Percentiles rank a stretch among this genome's conserved stretches.
Conservation (phyloP, 2,797 vertebrate species). For the Sarcophilus harrisii region DNA sequence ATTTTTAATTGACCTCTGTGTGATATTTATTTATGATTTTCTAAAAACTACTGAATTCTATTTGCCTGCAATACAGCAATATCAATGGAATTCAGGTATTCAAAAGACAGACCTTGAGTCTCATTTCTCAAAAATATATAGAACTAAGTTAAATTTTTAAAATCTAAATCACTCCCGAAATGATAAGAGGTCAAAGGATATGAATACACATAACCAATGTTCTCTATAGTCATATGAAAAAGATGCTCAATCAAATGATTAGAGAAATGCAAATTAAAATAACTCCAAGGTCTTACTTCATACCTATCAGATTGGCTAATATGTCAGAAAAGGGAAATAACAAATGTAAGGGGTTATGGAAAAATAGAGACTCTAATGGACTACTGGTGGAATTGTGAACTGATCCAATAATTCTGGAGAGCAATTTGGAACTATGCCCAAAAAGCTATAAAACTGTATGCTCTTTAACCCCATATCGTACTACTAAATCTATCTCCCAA, state of each 20-base stretch:
- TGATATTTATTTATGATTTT: not conserved
- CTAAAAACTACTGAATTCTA: not conserved
- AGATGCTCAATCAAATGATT: not conserved
- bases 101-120: not conserved
- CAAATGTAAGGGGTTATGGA: not conserved
- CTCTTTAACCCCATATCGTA: not conserved
- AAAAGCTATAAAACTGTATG: not conserved
- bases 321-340: not conserved
- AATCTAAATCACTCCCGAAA: not conserved
- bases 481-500: not conserved
- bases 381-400: not conserved
- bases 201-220: not conserved
- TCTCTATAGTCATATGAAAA: not conserved
- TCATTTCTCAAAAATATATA: not conserved
- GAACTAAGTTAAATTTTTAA: not conserved
- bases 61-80: not conserved
- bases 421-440: not conserved
- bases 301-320: not conserved
- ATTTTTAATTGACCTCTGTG: not conserved
- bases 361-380: not conserved
- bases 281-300: not conserved
- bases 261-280: not conserved
- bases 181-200: not conserved
- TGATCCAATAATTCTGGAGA: not conserved
- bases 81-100: not conserved